Evolutionary conservation across 2,113 vertebrate genomes (phyloP), one percentile per base, ranked within the genome.

Genomic region (Colius striatus): DNA sequence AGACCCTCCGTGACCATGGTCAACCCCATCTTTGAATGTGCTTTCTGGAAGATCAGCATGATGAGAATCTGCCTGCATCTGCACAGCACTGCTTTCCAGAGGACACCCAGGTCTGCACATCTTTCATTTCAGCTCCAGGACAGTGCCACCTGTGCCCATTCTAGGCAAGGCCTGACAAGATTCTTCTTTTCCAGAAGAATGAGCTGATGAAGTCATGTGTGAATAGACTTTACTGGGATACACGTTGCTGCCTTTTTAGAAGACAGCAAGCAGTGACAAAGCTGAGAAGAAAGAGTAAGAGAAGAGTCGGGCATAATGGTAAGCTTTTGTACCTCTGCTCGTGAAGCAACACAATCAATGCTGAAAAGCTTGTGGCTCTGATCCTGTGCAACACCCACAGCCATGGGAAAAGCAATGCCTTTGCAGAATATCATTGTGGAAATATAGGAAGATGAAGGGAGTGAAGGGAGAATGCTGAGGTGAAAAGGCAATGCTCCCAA

Each of bases 131-230:
- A 51, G 26, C n/a, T 77, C 27, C 48, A 54, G 38, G 43, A 17
- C 2, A 5, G 6, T 67, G 66, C 48, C 47, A 30, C 0, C 1
- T 1, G 2, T 75, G 8, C 17, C 41, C 3, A 0, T 77, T 55
- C 27, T 50, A 62, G 19, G 50, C 47, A 41, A 74, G 47, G 11
- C 25, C n/a, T 57, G 9, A 29, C 51, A 53, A 80, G 21, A 47
- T 55, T 3, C 1, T n/a, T 0, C 0, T 20, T 94, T 74, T 68
- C 26, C 55, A 77, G 22, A 11, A 81, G 51, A 66, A 77, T 41
- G 55, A 23, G 16, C 17, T n/a, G 27, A 62, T 41, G 36, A 57
- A 89, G 62, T 8, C 0, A 4, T 27, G 11, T 58, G 38, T 50
- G 55, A 87, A 81, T 4, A 63, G 22, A 16, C 11, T 92, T 54